Evolutionary conservation across 2,113 vertebrate genomes (phyloP).

Genomic region (Tor tambroides): DNA sequence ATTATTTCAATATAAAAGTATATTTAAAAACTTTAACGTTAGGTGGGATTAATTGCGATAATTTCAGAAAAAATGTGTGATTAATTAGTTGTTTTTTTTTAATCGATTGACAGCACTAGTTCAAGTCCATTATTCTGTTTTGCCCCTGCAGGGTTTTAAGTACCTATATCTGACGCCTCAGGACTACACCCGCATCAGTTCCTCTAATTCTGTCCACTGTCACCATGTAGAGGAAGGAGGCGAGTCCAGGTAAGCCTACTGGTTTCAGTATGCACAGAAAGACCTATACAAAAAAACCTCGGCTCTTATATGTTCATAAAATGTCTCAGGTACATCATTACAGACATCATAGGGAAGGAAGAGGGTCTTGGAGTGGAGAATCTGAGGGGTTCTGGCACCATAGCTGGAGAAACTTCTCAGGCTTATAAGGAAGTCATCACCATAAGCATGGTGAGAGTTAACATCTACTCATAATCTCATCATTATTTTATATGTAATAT

Average conservation of each 20-base stretch:
- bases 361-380: constrained; percentile 93
- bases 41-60: too few relatives aligned
- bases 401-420: constrained; percentile 89
- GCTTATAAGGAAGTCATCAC: constrained; percentile 92
- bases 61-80: too few relatives aligned
- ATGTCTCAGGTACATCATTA: constrained; percentile 85
- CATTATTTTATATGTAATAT: not conserved
- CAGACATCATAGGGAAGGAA: constrained; percentile 91
- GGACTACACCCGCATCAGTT: constrained; percentile 90
- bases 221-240: constrained; percentile 90
- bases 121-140: not conserved
- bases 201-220: constrained; percentile 89
- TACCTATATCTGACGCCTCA: constrained; percentile 97
- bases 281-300: not conserved
- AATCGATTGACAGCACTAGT: too few relatives aligned
- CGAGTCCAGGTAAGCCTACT: constrained; percentile 85
- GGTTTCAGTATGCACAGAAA: not conserved
- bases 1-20: too few relatives aligned
- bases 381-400: constrained; percentile 87
- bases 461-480: not conserved
- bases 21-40: too few relatives aligned
- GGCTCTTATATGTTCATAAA: not conserved
- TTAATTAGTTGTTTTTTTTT: too few relatives aligned
- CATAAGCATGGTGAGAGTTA: constrained; percentile 88
- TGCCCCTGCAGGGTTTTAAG: constrained; percentile 85